These are phyloP conservation scores for Baronia brevicornis DNA, from an alignment of 2,888 invertebrate species.

Conservation along the genomic window DNA sequence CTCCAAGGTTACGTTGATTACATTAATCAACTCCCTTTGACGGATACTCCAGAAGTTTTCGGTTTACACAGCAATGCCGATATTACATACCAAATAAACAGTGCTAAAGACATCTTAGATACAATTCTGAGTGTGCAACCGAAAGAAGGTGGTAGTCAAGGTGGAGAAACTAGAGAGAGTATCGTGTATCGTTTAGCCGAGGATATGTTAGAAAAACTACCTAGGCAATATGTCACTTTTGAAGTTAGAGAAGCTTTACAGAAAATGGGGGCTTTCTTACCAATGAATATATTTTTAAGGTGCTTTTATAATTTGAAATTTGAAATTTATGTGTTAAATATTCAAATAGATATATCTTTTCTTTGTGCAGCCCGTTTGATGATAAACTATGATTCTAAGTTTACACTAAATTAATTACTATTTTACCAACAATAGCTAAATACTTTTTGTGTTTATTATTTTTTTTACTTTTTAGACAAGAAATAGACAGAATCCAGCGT, in stretches of 20 bases:
- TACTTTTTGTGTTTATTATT: not conserved
- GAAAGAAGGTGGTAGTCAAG: slow-evolving; percentile 93
- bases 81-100: slow-evolving; percentile 98
- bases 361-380: not conserved
- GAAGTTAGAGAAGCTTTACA: slow-evolving; percentile 92
- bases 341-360: not conserved
- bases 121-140: slow-evolving; percentile 98
- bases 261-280: slow-evolving; percentile 93
- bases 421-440: not conserved
- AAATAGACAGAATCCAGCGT: slow-evolving; percentile 88
- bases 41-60: slow-evolving; percentile 96
- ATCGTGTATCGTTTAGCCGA: slow-evolving; percentile 94
- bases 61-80: slow-evolving; percentile 98
- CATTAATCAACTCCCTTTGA: slow-evolving; percentile 87
- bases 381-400: too few relatives aligned
- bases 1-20: slow-evolving; percentile 87
- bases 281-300: slow-evolving; percentile 96
- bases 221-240: slow-evolving; percentile 89
- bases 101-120: slow-evolving; percentile 94
- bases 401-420: too few relatives aligned
- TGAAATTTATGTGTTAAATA: not conserved
- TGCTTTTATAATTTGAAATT: slow-evolving; percentile 21
- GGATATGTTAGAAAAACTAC: slow-evolving; percentile 89
- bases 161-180: slow-evolving; percentile 94
- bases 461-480: slow-evolving; percentile 69